Evolutionary conservation across 2,113 vertebrate genomes (phyloP).

Genomic region (Otis tarda): DNA sequence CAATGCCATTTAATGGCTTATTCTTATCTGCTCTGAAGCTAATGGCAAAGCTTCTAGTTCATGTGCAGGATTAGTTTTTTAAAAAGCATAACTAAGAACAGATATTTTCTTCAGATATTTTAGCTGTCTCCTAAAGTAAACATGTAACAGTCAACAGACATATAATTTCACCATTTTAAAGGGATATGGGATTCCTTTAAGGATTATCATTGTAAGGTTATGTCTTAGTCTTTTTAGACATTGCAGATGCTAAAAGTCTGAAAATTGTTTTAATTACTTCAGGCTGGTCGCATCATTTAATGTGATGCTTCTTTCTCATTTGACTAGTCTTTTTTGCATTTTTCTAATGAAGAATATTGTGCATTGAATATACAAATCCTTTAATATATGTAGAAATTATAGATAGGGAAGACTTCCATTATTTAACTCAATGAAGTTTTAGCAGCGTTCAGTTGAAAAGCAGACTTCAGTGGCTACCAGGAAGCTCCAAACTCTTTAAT

Average conservation of each 20-base stretch:
- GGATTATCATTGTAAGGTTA: not conserved
- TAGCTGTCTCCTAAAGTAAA: not conserved
- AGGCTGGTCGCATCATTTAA: not conserved
- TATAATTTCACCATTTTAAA: not conserved
- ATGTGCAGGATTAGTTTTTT: not conserved
- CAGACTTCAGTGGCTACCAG: not conserved
- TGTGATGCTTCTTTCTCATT: not conserved
- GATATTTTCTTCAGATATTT: not conserved
- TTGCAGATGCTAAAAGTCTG: not conserved
- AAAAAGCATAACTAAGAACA: not conserved
- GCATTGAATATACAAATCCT: not conserved
- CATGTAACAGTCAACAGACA: not conserved
- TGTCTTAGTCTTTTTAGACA: not conserved
- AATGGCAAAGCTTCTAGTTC: not conserved
- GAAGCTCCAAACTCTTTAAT: not conserved
- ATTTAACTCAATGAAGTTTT: not conserved
- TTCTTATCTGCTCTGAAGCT: not conserved
- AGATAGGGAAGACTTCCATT: not conserved
- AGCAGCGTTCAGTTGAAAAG: not conserved
- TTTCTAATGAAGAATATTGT: not conserved
- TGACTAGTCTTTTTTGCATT: not conserved
- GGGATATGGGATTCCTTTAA: not conserved
- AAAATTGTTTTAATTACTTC: not conserved
- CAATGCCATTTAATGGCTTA: not conserved
- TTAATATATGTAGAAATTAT: not conserved